Conservation (phyloP, 2,113 vertebrate species). For the Petrocephalus zakoni region DNA sequence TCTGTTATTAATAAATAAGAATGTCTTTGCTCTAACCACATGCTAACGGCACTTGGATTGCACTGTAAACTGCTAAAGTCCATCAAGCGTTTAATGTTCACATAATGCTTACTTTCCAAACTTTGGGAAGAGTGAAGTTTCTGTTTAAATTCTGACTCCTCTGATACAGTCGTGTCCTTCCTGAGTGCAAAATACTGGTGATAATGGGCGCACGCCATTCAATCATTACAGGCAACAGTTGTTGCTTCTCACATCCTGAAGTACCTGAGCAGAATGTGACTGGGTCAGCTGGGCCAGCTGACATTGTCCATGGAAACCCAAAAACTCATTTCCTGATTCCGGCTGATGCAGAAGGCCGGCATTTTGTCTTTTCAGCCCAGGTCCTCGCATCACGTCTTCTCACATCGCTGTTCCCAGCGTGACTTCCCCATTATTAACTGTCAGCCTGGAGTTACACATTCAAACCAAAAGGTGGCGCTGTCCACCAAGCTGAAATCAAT, state of each 20-base stretch:
- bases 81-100: background rate
- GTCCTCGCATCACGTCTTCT: background rate
- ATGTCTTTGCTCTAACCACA: background rate
- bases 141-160: background rate
- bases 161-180: no score
- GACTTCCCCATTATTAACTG: background rate
- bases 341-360: background rate
- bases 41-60: background rate
- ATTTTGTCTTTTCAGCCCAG: background rate
- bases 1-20: background rate
- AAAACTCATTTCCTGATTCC: background rate
- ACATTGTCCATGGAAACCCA: background rate
- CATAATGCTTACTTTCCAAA: background rate
- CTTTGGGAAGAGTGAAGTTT: background rate
- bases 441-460: background rate
- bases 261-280: background rate
- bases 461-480: constrained; percentile 6
- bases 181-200: background rate
- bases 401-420: background rate
- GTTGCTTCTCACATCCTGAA: background rate
- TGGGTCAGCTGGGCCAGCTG: no score
- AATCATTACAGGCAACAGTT: background rate
- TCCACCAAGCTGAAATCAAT: background rate
- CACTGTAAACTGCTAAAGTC: background rate
- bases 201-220: background rate